Evolutionary conservation across 2,888 invertebrate genomes (phyloP), one percentile per base, ranked within the genome.

Genomic region (Epinotia demarniana): DNA sequence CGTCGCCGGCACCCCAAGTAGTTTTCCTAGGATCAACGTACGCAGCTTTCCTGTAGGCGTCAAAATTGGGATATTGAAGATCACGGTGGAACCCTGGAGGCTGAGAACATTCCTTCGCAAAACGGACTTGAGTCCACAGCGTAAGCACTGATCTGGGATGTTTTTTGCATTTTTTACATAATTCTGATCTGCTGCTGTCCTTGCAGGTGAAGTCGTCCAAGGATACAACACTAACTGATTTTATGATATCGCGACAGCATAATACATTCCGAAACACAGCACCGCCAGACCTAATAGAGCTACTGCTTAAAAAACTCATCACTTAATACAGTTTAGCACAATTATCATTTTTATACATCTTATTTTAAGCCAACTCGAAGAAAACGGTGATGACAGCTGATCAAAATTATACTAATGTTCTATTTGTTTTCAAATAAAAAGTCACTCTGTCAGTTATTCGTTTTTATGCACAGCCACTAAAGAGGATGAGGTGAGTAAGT

Each of bases 101-200:
- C 46, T 69, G n/a, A 2, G 69, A 90, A 75, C 78, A 83, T 6
- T 82, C 80, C 72, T 87, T 88, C 63, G 81, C 78, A 78, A 85
- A 90, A n/a, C 92, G 88, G 27, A 92, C 87, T 84, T 92, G 92
- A 2, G 87, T 91, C 87, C 88, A 89, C 55, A 84, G 80, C 16
- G 79, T 79, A 11, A 83, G 78, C 16, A 81, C 79, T 19, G 83
- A 77, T 13, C 76, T 53, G 3, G 79, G 33, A 6, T 78, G 78
- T n/a, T 78, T 77, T 9, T 72, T 72, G 62, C 78, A 79, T 3
- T 63, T 53, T 57, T 76, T 70, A 39, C 75, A 72, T 72, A 55
- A 80, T 55, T 72, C 57, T 69, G 53, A 60, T n/a, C 60, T 33
- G 39, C 13, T 18, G n/a, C 33, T 60, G 66, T 77, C 53, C 18